Evolutionary conservation across 2,113 vertebrate species (phyloP).

Genomic region (Willisornis vidua): DNA sequence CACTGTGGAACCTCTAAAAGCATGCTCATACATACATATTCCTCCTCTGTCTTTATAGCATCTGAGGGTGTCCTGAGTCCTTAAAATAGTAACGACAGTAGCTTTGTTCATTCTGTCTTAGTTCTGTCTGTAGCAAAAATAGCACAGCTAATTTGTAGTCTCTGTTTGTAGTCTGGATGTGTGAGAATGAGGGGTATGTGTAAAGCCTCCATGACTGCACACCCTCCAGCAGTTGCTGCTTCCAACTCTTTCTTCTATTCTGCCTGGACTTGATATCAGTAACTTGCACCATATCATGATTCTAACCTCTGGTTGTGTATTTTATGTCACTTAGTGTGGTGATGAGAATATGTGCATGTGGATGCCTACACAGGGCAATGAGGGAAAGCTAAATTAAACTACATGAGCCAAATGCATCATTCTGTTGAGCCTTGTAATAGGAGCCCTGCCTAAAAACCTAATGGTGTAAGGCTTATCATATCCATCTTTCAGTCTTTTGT

Average conservation of each 20-base stretch:
- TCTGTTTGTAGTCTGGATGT: conserved; percentile 52
- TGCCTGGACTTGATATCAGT: neutral
- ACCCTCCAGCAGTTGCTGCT: neutral
- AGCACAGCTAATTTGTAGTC: conserved; percentile 58
- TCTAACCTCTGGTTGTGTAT: neutral
- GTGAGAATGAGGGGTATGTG: conserved; percentile 42
- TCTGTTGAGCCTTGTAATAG: neutral
- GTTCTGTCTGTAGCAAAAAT: conserved; percentile 58
- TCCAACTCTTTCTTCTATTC: neutral
- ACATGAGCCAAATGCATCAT: neutral
- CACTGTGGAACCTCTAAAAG: conserved; percentile 16
- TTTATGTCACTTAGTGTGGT: neutral
- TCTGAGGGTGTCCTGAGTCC: conserved; percentile 56
- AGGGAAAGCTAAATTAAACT: neutral
- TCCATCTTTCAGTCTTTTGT: conserved; percentile 2
- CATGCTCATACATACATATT: neutral
- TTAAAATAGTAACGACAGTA: conserved; percentile 65
- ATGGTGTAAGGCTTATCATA: neutral
- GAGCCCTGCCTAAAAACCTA: neutral
- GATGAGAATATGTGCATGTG: rapidly evolving
- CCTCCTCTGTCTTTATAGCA: conserved; percentile 24
- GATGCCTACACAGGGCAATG: neutral
- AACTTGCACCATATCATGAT: neutral
- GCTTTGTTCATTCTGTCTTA: conserved; percentile 49
- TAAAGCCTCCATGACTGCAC: conserved; percentile 27